These are phyloP conservation scores for Acleris laterana DNA, from an alignment of 2,888 invertebrate species.

Conservation along the genomic window DNA sequence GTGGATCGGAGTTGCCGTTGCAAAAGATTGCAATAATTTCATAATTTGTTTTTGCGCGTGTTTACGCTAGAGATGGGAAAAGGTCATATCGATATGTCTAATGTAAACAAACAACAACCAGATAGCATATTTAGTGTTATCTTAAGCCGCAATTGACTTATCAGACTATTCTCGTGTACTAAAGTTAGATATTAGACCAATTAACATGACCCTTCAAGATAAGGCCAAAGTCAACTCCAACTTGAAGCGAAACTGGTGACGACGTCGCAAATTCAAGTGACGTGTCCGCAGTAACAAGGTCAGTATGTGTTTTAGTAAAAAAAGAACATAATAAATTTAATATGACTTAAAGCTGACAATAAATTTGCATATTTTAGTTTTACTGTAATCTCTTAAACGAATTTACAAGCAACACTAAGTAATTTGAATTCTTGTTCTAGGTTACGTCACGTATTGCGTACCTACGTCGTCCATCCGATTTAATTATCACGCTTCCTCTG, in stretches of 20 bases:
- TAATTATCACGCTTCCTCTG: conserved; percentile 12
- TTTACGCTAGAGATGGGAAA: conserved; percentile 39
- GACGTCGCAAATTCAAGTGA: neutral
- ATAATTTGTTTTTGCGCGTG: conserved; percentile 42
- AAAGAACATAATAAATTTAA: no score
- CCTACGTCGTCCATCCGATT: conserved; percentile 4
- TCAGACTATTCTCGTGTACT: conserved; percentile 2
- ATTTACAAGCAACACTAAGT: conserved; percentile 2
- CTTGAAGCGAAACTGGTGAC: no score
- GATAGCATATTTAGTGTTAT: conserved; percentile 15
- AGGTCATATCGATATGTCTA: conserved; percentile 40
- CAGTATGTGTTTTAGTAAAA: no score
- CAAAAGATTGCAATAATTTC: conserved; percentile 41
- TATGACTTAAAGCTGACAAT: no score
- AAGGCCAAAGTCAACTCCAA: neutral
- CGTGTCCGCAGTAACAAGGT: neutral
- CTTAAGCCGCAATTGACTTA: conserved; percentile 13
- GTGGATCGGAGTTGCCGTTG: conserved; percentile 39
- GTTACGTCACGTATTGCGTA: conserved; percentile 28
- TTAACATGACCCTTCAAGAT: neutral
- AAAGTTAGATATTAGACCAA: conserved; percentile 1
- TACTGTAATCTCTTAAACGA: neutral
- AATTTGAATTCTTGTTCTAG: conserved; percentile 15
- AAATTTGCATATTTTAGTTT: no score
- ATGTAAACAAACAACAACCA: conserved; percentile 32